These are phyloP conservation scores for Volucella bombylans DNA, from an alignment of 2,888 invertebrate genomes.

Conservation along the genomic window DNA sequence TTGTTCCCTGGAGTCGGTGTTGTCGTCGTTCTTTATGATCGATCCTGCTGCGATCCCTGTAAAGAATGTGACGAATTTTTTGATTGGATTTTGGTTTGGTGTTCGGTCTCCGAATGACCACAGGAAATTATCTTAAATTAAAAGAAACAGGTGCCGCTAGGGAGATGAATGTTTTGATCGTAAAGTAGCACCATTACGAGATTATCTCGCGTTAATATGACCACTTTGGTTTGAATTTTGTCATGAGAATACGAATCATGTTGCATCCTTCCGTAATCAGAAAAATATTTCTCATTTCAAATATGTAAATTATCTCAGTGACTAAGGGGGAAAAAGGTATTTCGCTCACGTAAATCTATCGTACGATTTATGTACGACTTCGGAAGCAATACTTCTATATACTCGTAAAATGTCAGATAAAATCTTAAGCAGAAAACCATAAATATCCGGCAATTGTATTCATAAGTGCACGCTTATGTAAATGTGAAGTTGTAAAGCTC, in stretches of 20 bases:
- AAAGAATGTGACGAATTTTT: slow-evolving; percentile 66
- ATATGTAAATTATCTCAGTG: too few relatives aligned
- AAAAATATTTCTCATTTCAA: too few relatives aligned
- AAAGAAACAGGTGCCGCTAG: slow-evolving; percentile 4
- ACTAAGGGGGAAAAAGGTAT: too few relatives aligned
- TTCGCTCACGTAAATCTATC: too few relatives aligned
- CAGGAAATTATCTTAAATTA: slow-evolving; percentile 47
- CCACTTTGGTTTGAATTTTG: too few relatives aligned
- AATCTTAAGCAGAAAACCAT: not conserved
- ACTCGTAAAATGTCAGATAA: not conserved
- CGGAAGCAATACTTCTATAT: too few relatives aligned
- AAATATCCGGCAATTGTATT: too few relatives aligned
- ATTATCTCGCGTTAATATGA: not conserved
- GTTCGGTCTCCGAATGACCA: slow-evolving; percentile 39
- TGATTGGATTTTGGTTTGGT: slow-evolving; percentile 68
- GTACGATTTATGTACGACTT: too few relatives aligned
- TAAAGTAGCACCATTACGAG: slow-evolving; percentile 35
- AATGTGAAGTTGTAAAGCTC: not conserved
- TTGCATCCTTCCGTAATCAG: too few relatives aligned
- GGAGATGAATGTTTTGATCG: slow-evolving; percentile 31
- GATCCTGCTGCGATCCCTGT: slow-evolving; percentile 48
- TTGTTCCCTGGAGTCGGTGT: slow-evolving; percentile 33
- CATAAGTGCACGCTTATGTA: not conserved
- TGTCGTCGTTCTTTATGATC: not conserved
- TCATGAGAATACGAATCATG: too few relatives aligned